Conservation (phyloP, 2,888 invertebrate species). For the Polydesmus complanatus region DNA sequence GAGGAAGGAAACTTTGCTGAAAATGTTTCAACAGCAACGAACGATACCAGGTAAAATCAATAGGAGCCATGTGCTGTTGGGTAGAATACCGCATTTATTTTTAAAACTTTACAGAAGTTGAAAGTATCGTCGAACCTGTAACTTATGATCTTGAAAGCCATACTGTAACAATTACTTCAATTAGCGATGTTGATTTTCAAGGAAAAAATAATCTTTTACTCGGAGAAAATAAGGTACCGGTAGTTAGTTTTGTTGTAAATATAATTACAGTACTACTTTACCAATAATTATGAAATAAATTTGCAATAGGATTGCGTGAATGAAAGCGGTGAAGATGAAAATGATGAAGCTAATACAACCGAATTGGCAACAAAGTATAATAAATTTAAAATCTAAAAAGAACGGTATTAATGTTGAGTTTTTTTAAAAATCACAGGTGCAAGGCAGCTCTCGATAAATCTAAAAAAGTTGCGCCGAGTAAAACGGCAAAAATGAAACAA, state of each 20-base stretch:
- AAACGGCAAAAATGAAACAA: background rate
- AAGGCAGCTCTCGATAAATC: no score
- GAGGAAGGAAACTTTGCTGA: background rate
- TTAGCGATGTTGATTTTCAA: constrained; percentile 14
- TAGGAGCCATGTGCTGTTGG: no score
- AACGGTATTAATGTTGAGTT: background rate
- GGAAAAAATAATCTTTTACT: constrained; percentile 5
- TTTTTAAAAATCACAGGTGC: background rate
- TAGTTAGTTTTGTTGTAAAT: background rate
- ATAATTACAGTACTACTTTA: background rate
- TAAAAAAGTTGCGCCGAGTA: background rate
- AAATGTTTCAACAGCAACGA: background rate
- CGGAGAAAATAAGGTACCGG: constrained; percentile 12
- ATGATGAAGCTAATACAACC: background rate
- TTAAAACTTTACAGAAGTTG: constrained; percentile 16
- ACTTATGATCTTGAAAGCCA: constrained; percentile 13
- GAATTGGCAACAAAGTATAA: no score
- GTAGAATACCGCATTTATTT: no score
- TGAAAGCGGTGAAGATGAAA: background rate
- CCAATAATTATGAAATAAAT: background rate
- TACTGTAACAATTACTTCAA: constrained; percentile 14
- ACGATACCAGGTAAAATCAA: constrained; percentile 6
- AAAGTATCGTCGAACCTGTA: constrained; percentile 13
- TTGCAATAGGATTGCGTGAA: background rate
- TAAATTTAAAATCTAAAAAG: background rate